Evolutionary conservation across 2,888 invertebrate genomes (phyloP), one percentile per base, ranked within the genome.

Genomic region (Dynastes maya): DNA sequence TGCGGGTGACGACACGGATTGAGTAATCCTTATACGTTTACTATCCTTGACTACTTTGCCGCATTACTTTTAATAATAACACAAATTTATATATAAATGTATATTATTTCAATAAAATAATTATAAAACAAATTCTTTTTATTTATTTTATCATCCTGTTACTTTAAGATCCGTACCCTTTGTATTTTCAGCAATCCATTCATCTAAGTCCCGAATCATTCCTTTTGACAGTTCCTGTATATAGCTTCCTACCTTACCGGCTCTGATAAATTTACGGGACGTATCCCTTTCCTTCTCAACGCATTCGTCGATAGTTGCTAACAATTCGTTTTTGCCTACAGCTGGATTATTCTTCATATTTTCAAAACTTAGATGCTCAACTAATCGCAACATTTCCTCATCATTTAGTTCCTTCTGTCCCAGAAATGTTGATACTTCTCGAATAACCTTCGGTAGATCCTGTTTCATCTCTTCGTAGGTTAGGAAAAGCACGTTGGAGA

Each of bases 121-220:
- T 45, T 11, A 45, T 45, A 6, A 3, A 37, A 3, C 3, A 5
- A 37, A 0, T 45, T 45, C 45, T 8, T 45, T 8, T 45, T 45
- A 45, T 45, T 45, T 11, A 45, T 45, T 45, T 45, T 45, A 45
- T 1, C 11, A 45, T 8, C 8, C 45, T 1, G 0, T 63, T 63
- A 63, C 5, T 63, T 63, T 63, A 63, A 63, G 27, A 63, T 13
- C 63, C 0, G 29, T 63, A 29, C n/a, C 63, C 27, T 63, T 63
- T 32, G 32, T 32, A 29, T 93, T 91, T 55, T 90, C 85, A 16
- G 90, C 91, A 1, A 91, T 92, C 94, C 94, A 94, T 8, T 91
- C 88, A 86, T 95, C 94, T 83, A 96, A 94, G 80, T 90, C 89
- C 68, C 90, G 88, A 0, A 93, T 92, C 83, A 95, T 89, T 83